These are phyloP conservation scores for Chaetophractus vellerosus DNA, from an alignment of 2,797 vertebrate genomes.

Conservation along the genomic window DNA sequence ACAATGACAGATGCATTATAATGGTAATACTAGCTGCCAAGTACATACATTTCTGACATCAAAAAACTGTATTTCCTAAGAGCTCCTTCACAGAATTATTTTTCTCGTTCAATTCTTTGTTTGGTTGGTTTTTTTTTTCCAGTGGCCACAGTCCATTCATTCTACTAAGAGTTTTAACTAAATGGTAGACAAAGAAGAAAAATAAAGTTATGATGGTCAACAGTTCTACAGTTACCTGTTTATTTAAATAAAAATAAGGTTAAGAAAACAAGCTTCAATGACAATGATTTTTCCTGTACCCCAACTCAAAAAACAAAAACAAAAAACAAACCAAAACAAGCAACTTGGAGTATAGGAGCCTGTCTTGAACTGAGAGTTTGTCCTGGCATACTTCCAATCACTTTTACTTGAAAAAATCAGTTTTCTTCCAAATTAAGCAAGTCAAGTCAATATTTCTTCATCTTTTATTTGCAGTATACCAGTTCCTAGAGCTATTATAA, in stretches of 20 bases:
- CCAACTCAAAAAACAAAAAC: no score
- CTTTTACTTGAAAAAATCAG: slow-evolving; percentile 27
- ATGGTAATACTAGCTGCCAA: neutral
- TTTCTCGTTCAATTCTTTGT: neutral
- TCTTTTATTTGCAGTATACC: neutral
- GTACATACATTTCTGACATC: neutral
- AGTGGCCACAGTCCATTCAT: neutral
- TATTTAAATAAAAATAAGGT: neutral
- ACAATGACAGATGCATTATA: no score
- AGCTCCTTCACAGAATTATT: neutral
- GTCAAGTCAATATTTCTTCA: neutral
- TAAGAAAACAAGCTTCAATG: neutral
- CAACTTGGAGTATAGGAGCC: accelerated
- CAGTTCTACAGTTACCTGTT: neutral
- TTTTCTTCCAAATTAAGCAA: slow-evolving; percentile 55
- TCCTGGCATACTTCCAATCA: neutral
- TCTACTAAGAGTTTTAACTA: neutral
- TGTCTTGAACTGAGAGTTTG: neutral
- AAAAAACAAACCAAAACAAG: neutral
- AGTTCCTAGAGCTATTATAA: neutral
- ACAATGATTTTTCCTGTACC: neutral
- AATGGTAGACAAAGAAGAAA: neutral
- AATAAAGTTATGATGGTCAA: neutral
- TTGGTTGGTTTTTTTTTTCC: neutral
- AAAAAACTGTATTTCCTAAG: neutral